phyloP scores from a whole-genome alignment of 2,797 vertebrate genomes.

The Thunnus albacares region DNA sequence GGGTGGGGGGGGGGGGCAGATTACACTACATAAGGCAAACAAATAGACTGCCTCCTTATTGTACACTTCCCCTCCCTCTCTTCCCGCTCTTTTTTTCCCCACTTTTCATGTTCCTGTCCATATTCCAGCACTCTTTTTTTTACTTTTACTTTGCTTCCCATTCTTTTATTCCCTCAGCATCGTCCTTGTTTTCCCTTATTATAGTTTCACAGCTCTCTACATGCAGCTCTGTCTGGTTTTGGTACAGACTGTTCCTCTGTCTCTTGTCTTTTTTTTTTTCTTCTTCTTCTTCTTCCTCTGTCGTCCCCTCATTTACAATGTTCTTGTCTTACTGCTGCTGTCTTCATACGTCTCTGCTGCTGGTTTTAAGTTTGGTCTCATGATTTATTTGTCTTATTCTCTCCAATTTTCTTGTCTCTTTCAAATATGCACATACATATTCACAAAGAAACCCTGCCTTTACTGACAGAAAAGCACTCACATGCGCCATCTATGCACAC shows the following conservation, averaged over 20 bases:
- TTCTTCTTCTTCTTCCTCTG: not conserved
- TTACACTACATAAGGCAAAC: conserved; percentile 59
- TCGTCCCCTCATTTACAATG: conserved; percentile 37
- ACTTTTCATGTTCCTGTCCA: conserved; percentile 49
- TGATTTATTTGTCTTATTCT: conserved; percentile 29
- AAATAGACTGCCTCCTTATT: conserved; percentile 54
- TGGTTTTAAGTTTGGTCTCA: conserved; percentile 9
- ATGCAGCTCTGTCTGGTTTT: conserved; percentile 26
- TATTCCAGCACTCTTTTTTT: conserved; percentile 24
- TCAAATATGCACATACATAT: not conserved
- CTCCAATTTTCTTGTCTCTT: not conserved
- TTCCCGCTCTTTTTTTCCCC: conserved; percentile 6
- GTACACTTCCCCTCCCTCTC: not conserved
- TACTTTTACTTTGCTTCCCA: not conserved
- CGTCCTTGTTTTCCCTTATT: conserved; percentile 42
- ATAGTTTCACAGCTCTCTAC: conserved; percentile 21
- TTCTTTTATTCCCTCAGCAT: conserved; percentile 31
- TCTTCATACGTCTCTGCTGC: not conserved
- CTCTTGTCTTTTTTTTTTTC: not conserved
- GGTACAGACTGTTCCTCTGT: conserved; percentile 23
- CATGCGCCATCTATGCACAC: too few relatives aligned
- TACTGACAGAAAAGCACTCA: not conserved
- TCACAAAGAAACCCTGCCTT: not conserved
- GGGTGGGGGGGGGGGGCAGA: not conserved
- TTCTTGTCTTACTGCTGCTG: not conserved